phyloP scores from a whole-genome alignment of 2,113 vertebrate genomes.

The Poecile atricapillus region DNA sequence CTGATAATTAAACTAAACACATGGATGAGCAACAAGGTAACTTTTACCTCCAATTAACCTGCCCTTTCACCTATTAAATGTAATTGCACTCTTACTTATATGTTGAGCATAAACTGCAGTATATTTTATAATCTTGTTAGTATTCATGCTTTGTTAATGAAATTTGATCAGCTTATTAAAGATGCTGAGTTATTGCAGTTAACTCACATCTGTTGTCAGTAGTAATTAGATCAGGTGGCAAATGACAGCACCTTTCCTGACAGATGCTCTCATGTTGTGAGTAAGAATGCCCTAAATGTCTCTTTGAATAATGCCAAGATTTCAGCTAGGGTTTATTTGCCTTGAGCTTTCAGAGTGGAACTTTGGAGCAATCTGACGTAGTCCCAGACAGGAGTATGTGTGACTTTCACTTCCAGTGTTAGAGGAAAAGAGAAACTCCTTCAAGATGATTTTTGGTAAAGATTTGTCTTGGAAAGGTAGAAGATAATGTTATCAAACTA shows the following conservation, averaged over 20 bases:
- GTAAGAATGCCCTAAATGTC: neutral
- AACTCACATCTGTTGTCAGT: conserved; percentile 39
- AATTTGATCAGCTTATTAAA: conserved; percentile 37
- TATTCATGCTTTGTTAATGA: conserved; percentile 52
- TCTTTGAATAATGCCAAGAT: conserved; percentile 2
- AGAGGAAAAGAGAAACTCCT: neutral
- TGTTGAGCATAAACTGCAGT: neutral
- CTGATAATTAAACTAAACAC: neutral
- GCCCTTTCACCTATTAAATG: conserved; percentile 21
- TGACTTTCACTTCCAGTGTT: neutral
- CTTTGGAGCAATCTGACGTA: neutral
- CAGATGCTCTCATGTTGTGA: conserved; percentile 30
- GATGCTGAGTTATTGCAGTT: neutral
- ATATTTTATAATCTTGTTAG: conserved; percentile 35
- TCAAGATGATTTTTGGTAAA: neutral
- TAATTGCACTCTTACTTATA: neutral
- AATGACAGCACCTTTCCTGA: conserved; percentile 20
- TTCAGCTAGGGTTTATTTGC: conserved; percentile 24
- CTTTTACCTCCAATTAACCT: conserved; percentile 11
- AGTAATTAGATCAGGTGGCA: conserved; percentile 55
- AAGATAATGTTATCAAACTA: neutral
- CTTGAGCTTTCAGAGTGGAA: neutral
- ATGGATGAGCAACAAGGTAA: neutral
- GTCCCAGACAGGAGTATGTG: neutral
- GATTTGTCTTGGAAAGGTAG: neutral